phyloP scores from a whole-genome alignment of 2,888 invertebrate genomes.

The Orthosia cruda region DNA sequence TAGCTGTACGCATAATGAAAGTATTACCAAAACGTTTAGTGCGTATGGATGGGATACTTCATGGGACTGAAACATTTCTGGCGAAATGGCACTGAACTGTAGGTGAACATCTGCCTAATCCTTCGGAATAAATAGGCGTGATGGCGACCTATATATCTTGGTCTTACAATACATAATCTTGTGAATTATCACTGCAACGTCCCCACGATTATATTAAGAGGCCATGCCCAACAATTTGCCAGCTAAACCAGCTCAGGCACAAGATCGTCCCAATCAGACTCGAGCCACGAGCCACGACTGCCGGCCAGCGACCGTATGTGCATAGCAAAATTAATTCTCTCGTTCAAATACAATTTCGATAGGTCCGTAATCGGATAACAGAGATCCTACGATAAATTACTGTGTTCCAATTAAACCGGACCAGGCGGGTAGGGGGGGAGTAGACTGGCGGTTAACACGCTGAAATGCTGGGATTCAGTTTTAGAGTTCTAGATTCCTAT shows the following conservation, averaged over 20 bases:
- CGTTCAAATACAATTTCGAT: slow-evolving; percentile 83
- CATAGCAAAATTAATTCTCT: slow-evolving; percentile 79
- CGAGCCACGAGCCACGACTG: neutral
- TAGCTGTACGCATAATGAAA: too few relatives aligned
- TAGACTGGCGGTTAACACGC: slow-evolving; percentile 40
- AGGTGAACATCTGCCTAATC: too few relatives aligned
- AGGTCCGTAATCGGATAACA: slow-evolving; percentile 82
- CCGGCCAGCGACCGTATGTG: slow-evolving; percentile 48
- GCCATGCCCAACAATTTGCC: neutral
- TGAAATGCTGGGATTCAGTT: neutral
- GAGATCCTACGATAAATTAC: slow-evolving; percentile 84
- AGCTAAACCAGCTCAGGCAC: slow-evolving; percentile 1
- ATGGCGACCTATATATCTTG: too few relatives aligned
- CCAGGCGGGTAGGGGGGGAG: slow-evolving; percentile 61
- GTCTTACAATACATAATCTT: too few relatives aligned
- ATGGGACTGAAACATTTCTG: too few relatives aligned
- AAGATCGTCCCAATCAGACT: slow-evolving; percentile 34
- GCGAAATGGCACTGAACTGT: too few relatives aligned
- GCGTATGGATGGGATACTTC: too few relatives aligned
- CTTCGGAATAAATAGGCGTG: too few relatives aligned
- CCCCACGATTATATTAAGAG: neutral
- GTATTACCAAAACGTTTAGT: too few relatives aligned
- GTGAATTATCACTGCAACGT: too few relatives aligned
- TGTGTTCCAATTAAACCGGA: slow-evolving; percentile 82
- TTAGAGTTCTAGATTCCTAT: too few relatives aligned